These are phyloP conservation scores for Beris chalybata DNA, from an alignment of 2,888 invertebrate species.

Conservation along the genomic window DNA sequence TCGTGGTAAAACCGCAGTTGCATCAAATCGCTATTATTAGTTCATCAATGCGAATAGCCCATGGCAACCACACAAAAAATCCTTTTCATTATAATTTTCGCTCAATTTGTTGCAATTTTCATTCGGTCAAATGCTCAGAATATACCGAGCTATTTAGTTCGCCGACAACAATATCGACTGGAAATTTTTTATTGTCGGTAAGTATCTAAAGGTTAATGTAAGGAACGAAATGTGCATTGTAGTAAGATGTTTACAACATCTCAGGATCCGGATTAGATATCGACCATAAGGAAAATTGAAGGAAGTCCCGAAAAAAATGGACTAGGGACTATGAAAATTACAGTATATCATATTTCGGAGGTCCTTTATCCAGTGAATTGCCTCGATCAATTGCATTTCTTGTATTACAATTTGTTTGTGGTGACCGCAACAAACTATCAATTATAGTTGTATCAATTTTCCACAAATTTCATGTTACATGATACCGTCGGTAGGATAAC, in stretches of 20 bases:
- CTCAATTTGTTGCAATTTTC: no score
- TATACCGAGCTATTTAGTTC: neutral
- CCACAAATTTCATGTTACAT: slow-evolving; percentile 17
- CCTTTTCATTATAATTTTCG: no score
- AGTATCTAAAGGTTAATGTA: neutral
- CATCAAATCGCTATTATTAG: no score
- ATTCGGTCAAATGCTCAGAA: neutral
- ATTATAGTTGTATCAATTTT: slow-evolving; percentile 29
- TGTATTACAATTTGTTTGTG: slow-evolving; percentile 29
- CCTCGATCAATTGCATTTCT: slow-evolving; percentile 29
- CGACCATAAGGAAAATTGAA: no score
- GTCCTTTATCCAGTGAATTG: slow-evolving; percentile 6
- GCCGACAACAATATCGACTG: slow-evolving; percentile 19
- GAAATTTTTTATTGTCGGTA: slow-evolving; percentile 18
- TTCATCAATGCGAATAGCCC: no score
- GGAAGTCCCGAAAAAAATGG: slow-evolving; percentile 15
- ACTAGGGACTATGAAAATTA: slow-evolving; percentile 25
- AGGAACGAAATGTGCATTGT: no score
- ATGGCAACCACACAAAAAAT: no score
- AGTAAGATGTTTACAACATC: no score
- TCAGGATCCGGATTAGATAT: no score
- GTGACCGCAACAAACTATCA: slow-evolving; percentile 32
- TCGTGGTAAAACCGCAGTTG: no score
- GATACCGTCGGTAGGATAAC: slow-evolving; percentile 1
- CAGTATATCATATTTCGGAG: slow-evolving; percentile 19